Conservation (phyloP, 2,113 vertebrate genomes). For the Ochotona princeps region DNA sequence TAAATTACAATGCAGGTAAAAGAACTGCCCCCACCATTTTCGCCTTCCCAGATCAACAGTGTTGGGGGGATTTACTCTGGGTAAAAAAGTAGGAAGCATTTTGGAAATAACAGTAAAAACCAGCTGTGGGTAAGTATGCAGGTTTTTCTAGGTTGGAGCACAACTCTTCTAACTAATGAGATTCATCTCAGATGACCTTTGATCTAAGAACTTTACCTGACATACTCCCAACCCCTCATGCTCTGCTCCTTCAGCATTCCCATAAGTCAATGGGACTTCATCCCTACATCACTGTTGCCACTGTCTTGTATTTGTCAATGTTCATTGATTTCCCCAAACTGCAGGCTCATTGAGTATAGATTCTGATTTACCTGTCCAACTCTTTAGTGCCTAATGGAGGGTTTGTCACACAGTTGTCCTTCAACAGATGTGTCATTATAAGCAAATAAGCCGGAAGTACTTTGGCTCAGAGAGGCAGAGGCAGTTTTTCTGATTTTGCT, state of each 20-base stretch:
- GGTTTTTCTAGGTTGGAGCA: not conserved
- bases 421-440: not conserved
- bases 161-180: not conserved
- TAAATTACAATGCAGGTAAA: not conserved
- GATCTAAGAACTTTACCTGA: not conserved
- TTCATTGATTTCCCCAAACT: not conserved
- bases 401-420: not conserved
- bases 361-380: not conserved
- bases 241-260: not conserved
- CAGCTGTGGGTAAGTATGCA: not conserved
- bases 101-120: not conserved
- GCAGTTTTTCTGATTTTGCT: slow-evolving; percentile 18
- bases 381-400: not conserved
- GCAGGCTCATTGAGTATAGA: not conserved
- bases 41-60: not conserved
- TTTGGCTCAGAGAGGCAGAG: not conserved
- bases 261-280: not conserved
- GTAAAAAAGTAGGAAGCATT: not conserved
- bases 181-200: not conserved
- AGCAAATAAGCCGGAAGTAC: not conserved
- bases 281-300: not conserved
- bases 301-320: not conserved
- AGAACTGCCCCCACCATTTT: not conserved
- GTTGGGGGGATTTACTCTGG: not conserved
- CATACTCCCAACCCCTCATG: not conserved